phyloP scores from a whole-genome alignment of 2,113 vertebrate genomes.

The Malaclemys terrapin region DNA sequence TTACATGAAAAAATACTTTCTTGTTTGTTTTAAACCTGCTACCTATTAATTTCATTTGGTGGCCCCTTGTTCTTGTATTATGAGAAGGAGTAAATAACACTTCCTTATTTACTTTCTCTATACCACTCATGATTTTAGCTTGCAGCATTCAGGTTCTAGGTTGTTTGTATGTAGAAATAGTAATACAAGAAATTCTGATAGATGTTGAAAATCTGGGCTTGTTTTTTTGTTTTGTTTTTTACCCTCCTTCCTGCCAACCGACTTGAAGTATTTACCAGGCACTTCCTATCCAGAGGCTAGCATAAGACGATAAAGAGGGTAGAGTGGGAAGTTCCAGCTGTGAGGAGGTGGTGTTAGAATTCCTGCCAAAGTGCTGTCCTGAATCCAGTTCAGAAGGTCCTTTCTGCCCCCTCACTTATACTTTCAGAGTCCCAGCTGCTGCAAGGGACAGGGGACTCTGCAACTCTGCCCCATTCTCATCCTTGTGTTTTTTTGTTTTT shows the following conservation, averaged over 20 bases:
- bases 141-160: background rate
- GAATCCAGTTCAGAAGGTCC: background rate
- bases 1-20: too few relatives aligned
- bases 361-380: background rate
- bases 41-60: too few relatives aligned
- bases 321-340: background rate
- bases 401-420: background rate
- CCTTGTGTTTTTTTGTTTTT: background rate
- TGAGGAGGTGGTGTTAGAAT: background rate
- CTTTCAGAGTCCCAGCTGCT: background rate
- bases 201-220: background rate
- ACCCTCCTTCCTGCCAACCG: background rate
- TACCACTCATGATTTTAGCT: too few relatives aligned
- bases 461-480: background rate
- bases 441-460: background rate
- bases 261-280: background rate
- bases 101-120: too few relatives aligned
- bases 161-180: background rate
- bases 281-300: background rate
- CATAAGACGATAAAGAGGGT: background rate
- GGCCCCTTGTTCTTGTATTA: too few relatives aligned
- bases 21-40: too few relatives aligned
- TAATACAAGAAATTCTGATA: background rate
- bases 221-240: background rate
- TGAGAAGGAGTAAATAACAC: too few relatives aligned